Evolutionary conservation across 2,888 invertebrate species (phyloP).

Genomic region (Synanthedon formicaeformis): DNA sequence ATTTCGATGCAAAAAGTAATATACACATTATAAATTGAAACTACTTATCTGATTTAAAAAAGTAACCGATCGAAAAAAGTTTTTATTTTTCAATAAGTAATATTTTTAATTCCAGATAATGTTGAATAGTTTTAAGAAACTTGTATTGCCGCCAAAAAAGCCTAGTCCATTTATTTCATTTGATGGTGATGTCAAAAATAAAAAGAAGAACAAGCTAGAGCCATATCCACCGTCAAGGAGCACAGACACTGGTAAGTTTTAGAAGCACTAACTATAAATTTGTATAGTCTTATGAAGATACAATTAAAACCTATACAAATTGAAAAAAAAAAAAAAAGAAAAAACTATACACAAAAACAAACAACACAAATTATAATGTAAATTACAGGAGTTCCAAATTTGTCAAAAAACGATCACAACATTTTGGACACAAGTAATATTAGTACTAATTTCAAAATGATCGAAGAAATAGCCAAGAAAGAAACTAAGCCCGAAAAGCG

Average conservation of each 20-base stretch:
- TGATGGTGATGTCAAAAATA: slow-evolving; percentile 26
- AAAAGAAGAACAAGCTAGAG: slow-evolving; percentile 25
- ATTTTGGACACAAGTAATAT: slow-evolving; percentile 27
- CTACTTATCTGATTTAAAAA: too few relatives aligned
- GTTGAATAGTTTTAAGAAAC: slow-evolving; percentile 38
- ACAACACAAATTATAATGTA: too few relatives aligned
- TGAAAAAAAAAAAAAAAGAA: too few relatives aligned
- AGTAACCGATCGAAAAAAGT: too few relatives aligned
- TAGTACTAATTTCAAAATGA: slow-evolving; percentile 36
- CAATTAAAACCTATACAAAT: not conserved
- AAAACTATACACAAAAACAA: too few relatives aligned
- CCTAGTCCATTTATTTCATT: slow-evolving; percentile 26
- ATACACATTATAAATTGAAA: too few relatives aligned
- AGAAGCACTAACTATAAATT: slow-evolving; percentile 13
- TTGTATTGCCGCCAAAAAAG: slow-evolving; percentile 32
- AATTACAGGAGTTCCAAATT: too few relatives aligned
- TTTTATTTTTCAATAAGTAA: too few relatives aligned
- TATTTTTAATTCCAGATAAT: slow-evolving; percentile 29
- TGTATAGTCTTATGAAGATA: not conserved
- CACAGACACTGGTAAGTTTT: slow-evolving; percentile 28
- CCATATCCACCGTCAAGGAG: slow-evolving; percentile 25
- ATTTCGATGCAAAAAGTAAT: too few relatives aligned
- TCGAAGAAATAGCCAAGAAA: slow-evolving; percentile 46
- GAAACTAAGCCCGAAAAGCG: slow-evolving; percentile 38
- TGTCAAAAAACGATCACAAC: slow-evolving; percentile 5